Percentiles rank a stretch among this genome's conserved stretches.
Conservation (phyloP, 2,113 vertebrate species). For the Triplophysa dalaica region DNA sequence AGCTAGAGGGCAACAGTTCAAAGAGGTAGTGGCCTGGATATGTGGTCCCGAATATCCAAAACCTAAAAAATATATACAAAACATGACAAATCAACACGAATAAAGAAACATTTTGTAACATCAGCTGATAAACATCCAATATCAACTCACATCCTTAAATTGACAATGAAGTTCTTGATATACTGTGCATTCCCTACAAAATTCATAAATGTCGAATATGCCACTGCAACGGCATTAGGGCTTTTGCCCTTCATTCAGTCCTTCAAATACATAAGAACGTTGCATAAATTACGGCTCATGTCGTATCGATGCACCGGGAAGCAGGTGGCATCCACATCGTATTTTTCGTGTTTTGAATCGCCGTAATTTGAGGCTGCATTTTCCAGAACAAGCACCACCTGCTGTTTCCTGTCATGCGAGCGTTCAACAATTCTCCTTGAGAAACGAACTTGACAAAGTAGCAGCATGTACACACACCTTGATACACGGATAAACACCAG, state of each 20-base stretch:
- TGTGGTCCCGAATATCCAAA: no score
- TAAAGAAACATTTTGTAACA: no score
- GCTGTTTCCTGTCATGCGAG: constrained; percentile 50
- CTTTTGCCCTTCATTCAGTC: constrained; percentile 29
- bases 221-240: constrained; percentile 37
- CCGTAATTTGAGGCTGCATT: constrained; percentile 50
- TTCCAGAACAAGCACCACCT: constrained; percentile 55
- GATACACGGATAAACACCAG: not conserved
- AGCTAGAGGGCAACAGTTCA: no score
- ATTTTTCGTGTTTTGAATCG: constrained; percentile 41
- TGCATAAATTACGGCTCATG: constrained; percentile 44
- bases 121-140: no score
- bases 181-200: not conserved
- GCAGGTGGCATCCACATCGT: constrained; percentile 43
- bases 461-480: constrained; percentile 2
- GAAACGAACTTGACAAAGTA: constrained; percentile 44
- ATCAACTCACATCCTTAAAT: no score
- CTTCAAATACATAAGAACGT: constrained; percentile 34
- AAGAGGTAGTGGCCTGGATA: no score
- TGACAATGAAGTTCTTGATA: no score
- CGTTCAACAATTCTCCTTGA: constrained; percentile 45
- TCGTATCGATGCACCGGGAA: constrained; percentile 45
- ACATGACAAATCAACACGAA: no score
- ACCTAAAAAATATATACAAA: no score
- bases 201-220: constrained; percentile 45